Evolutionary conservation across 2,113 vertebrate species (phyloP).

Genomic region (Holacanthus passer): DNA sequence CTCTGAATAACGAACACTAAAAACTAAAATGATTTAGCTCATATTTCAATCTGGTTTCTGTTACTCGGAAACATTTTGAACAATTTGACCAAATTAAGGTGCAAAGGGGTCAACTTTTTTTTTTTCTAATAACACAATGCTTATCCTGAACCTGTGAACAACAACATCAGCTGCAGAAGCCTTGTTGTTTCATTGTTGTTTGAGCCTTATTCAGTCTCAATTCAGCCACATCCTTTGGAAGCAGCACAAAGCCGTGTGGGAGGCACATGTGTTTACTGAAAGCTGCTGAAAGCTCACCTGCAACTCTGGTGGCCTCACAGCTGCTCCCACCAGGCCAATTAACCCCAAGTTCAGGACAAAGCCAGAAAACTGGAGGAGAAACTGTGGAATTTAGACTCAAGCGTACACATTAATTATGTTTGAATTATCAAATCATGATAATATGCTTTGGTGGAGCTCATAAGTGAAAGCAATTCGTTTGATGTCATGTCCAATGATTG

Average conservation of each 20-base stretch:
- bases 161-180: conserved; percentile 33
- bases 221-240: conserved; percentile 64
- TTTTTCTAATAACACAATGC: neutral
- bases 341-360: conserved; percentile 64
- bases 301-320: conserved; percentile 65
- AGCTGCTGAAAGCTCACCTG: conserved; percentile 72
- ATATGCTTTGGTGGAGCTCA: conserved; percentile 30
- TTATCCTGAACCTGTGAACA: neutral
- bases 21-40: neutral
- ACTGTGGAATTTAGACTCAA: conserved; percentile 29
- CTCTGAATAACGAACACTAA: conserved; percentile 4
- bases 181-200: conserved; percentile 55
- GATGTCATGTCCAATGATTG: conserved; percentile 14
- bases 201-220: conserved; percentile 27
- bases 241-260: conserved; percentile 62
- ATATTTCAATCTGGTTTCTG: neutral
- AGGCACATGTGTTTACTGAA: conserved; percentile 60
- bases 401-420: conserved; percentile 16
- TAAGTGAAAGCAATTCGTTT: conserved; percentile 25
- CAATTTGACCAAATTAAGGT: neutral
- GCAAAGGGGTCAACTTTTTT: neutral
- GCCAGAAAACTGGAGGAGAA: conserved; percentile 40
- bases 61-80: neutral
- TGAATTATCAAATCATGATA: conserved; percentile 26
- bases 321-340: conserved; percentile 66